Evolutionary conservation across 2,797 vertebrate genomes (phyloP).

Genomic region (Lindbergichthys nudifrons): DNA sequence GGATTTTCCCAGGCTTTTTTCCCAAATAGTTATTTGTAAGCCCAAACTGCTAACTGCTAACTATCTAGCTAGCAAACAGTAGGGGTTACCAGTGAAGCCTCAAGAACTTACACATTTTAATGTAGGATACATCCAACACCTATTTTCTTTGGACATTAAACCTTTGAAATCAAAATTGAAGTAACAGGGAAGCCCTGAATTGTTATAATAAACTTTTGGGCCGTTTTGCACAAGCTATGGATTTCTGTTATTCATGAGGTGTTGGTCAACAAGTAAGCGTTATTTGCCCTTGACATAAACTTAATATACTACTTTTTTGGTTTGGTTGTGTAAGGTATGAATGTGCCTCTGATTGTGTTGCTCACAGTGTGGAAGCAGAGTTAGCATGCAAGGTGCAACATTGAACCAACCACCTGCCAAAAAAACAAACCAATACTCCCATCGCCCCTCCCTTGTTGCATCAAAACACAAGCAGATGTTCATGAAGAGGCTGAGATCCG

Average conservation of each 20-base stretch:
- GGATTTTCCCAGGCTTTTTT: not conserved
- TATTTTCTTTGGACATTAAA: not conserved
- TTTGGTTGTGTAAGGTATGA: not conserved
- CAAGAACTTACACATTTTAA: not conserved
- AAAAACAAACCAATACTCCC: constrained; percentile 23
- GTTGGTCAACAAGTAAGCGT: constrained; percentile 4
- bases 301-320: not conserved
- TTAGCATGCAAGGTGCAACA: constrained; percentile 77
- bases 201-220: not conserved
- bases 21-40: not conserved
- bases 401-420: constrained; percentile 37
- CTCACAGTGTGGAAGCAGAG: constrained; percentile 71
- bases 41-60: not conserved
- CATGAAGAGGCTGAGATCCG: constrained; percentile 56
- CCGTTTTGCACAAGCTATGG: not conserved
- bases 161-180: not conserved
- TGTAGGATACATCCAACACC: not conserved
- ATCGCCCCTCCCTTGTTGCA: constrained; percentile 17
- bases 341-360: constrained; percentile 43
- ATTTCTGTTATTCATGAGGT: not conserved
- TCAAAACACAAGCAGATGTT: constrained; percentile 68
- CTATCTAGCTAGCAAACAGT: not conserved
- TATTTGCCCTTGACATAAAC: not conserved
- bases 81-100: not conserved
- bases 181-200: not conserved